Evolutionary conservation across 2,113 vertebrate species (phyloP).

Genomic region (Lonchura striata): DNA sequence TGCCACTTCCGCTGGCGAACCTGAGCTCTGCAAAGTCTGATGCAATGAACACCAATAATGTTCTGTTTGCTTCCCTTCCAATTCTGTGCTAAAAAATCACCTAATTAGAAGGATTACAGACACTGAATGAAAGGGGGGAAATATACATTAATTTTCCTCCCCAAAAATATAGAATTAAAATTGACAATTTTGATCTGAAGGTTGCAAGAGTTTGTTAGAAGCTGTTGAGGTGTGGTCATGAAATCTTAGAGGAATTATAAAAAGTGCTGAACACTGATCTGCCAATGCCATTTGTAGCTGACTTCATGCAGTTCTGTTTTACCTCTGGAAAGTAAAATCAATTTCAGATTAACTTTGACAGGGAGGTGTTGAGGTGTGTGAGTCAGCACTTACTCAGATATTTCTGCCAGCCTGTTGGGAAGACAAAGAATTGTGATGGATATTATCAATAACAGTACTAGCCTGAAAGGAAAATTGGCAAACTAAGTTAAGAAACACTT

Average conservation of each 20-base stretch:
- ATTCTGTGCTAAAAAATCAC: neutral
- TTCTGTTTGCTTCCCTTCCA: neutral
- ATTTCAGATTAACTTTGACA: slow-evolving; percentile 38
- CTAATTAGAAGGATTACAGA: neutral
- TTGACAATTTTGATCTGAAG: neutral
- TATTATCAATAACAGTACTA: slow-evolving; percentile 8
- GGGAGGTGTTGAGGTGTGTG: neutral
- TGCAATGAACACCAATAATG: neutral
- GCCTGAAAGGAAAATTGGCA: slow-evolving; percentile 5
- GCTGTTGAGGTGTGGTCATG: neutral
- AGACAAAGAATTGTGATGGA: slow-evolving; percentile 19
- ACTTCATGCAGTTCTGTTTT: neutral
- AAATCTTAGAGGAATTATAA: neutral
- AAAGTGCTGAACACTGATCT: neutral
- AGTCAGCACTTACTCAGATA: neutral
- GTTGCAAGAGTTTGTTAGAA: neutral
- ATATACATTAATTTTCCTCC: neutral
- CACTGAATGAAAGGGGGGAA: neutral
- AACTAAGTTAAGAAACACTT: neutral
- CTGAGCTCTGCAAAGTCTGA: neutral
- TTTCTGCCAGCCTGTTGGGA: neutral
- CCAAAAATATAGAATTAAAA: neutral
- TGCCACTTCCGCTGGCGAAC: neutral
- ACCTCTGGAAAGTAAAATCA: slow-evolving; percentile 33
- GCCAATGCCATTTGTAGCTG: neutral